Evolutionary conservation across 1,140 invertebrate species (phyloP).

Genomic region (Mya arenaria): DNA sequence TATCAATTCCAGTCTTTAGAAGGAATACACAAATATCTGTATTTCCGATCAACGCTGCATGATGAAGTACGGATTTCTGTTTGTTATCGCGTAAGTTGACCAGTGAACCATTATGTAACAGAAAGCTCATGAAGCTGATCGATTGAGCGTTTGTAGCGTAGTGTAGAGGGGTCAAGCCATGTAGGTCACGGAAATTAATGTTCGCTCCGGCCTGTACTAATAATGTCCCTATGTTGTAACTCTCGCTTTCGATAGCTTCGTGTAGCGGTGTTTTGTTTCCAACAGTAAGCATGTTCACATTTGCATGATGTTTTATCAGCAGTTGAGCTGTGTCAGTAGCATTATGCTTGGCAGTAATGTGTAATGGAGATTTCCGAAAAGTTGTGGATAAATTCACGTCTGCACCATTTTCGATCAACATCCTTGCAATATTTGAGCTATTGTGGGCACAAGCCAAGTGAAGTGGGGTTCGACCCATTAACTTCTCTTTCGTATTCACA

Average conservation of each 20-base stretch:
- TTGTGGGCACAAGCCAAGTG: conserved; percentile 70
- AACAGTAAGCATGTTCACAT: conserved; percentile 83
- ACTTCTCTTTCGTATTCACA: conserved; percentile 71
- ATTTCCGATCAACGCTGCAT: conserved; percentile 61
- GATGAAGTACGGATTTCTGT: conserved; percentile 70
- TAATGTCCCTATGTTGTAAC: conserved; percentile 60
- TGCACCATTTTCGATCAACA: conserved; percentile 91
- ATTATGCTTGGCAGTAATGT: conserved; percentile 84
- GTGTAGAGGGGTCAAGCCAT: conserved; percentile 72
- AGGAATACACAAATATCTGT: conserved; percentile 59
- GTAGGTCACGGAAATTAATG: conserved; percentile 70
- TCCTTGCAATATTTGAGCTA: conserved; percentile 81
- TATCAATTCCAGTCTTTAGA: conserved; percentile 61
- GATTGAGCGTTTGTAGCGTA: conserved; percentile 63
- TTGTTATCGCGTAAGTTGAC: conserved; percentile 70
- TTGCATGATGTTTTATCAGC: conserved; percentile 88
- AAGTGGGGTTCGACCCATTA: conserved; percentile 72
- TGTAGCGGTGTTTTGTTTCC: conserved; percentile 73
- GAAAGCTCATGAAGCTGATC: conserved; percentile 57
- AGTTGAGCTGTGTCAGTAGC: conserved; percentile 87
- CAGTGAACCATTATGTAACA: conserved; percentile 63
- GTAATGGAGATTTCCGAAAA: conserved; percentile 84
- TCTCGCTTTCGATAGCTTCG: conserved; percentile 65
- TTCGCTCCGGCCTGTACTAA: conserved; percentile 72
- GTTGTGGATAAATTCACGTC: conserved; percentile 92